A percentile compares a stretch with the other conserved stretches of the same genome.
phyloP scores from a whole-genome alignment of 2,888 invertebrate species.

The Chaetoderma sp. region DNA sequence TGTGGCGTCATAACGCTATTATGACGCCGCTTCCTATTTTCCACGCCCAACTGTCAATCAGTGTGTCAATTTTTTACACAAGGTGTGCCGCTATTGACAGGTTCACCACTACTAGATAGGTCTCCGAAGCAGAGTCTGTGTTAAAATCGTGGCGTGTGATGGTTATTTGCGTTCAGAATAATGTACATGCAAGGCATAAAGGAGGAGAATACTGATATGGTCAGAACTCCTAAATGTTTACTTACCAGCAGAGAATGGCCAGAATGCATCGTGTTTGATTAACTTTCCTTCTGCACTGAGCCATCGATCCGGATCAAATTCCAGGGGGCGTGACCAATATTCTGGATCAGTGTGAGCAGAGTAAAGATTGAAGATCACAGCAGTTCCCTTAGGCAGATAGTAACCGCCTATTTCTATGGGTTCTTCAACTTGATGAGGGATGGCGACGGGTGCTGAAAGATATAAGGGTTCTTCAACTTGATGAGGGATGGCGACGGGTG shows the following conservation, averaged over 20 bases:
- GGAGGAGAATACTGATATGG: no score
- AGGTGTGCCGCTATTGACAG: no score
- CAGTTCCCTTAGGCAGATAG: conserved; percentile 37
- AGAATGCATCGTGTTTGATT: conserved; percentile 43
- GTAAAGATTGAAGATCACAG: conserved; percentile 55
- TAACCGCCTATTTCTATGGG: conserved; percentile 23
- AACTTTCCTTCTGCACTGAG: conserved; percentile 45
- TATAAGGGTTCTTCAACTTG: conserved; percentile 9
- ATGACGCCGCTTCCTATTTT: no score
- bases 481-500: conserved; percentile 22
- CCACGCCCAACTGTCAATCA: no score
- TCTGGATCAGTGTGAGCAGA: conserved; percentile 55
- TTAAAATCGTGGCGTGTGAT: no score
- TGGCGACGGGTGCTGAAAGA: conserved; percentile 17
- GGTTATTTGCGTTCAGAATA: no score
- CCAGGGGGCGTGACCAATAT: conserved; percentile 51
- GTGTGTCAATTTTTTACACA: no score
- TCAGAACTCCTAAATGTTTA: no score
- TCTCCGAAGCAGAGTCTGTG: no score
- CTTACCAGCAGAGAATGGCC: conserved; percentile 56
- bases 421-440: conserved; percentile 18
- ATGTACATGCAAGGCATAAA: no score
- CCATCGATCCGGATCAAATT: conserved; percentile 56
- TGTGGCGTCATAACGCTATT: no score
- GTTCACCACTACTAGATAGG: no score